phyloP scores from a whole-genome alignment of 2,888 invertebrate genomes.

The Hartigia nigra region DNA sequence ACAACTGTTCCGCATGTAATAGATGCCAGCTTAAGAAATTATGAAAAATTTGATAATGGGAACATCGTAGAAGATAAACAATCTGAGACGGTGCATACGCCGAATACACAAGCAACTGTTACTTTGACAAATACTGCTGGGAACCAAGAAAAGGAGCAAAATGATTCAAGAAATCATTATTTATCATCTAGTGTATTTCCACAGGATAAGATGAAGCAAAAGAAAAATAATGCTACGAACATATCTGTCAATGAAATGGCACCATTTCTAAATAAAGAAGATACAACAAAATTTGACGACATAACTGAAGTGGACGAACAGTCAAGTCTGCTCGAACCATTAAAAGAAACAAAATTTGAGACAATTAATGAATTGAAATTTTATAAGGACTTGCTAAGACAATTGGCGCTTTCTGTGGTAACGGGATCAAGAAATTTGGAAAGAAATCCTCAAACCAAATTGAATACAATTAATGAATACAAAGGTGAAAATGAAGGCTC shows the following conservation, averaged over 20 bases:
- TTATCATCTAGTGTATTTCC: neutral
- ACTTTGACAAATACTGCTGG: neutral
- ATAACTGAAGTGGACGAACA: neutral
- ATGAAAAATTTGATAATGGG: neutral
- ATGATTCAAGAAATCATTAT: neutral
- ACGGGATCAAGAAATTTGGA: neutral
- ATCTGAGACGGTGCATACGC: neutral
- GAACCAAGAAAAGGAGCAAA: neutral
- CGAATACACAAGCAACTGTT: neutral
- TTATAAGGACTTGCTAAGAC: constrained; percentile 1
- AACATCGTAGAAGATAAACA: neutral
- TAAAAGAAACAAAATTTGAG: neutral
- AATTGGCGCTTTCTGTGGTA: constrained; percentile 1
- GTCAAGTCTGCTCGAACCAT: neutral
- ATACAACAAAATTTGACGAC: neutral
- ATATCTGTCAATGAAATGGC: neutral
- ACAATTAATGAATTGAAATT: neutral
- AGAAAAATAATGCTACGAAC: neutral
- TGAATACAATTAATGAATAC: neutral
- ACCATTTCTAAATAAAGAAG: neutral
- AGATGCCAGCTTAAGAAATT: neutral
- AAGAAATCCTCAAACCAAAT: neutral
- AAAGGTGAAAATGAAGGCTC: neutral
- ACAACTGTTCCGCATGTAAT: neutral
- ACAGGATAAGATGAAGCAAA: neutral